phyloP scores from a whole-genome alignment of 2,113 vertebrate species.

The Misgurnus anguillicaudatus region DNA sequence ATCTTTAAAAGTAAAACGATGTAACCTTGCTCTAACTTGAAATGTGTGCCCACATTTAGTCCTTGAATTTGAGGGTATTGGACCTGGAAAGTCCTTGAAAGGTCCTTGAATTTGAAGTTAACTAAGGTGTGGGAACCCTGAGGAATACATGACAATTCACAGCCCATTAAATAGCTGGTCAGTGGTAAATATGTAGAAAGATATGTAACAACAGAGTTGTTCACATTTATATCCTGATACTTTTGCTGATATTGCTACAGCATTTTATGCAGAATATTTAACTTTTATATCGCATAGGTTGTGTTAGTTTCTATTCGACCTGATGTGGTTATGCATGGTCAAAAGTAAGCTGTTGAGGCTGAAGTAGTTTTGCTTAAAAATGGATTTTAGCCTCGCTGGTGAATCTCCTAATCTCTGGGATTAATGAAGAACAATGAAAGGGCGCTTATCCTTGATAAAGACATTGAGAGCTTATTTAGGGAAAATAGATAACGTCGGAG shows the following conservation, averaged over 20 bases:
- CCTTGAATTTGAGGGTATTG: too few species aligned
- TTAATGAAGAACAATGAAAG: slow-evolving; percentile 4
- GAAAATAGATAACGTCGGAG: slow-evolving; percentile 9
- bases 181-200: too few species aligned
- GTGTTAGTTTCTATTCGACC: neutral
- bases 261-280: neutral
- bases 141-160: neutral
- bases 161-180: neutral
- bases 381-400: neutral
- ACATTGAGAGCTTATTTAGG: slow-evolving; percentile 7
- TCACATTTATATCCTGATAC: neutral
- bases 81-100: too few species aligned
- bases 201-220: too few species aligned
- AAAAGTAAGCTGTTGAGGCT: too few species aligned
- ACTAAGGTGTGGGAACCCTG: too few species aligned
- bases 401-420: neutral
- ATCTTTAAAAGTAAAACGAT: too few species aligned
- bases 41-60: too few species aligned
- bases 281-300: too few species aligned
- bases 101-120: too few species aligned
- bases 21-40: too few species aligned
- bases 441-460: slow-evolving; percentile 5
- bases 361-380: too few species aligned
- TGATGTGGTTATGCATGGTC: neutral
- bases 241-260: neutral